A percentile compares a stretch with the other conserved stretches of the same genome.
These are phyloP conservation scores for Agriopis marginaria DNA, from an alignment of 2,888 invertebrate species.

Conservation along the genomic window DNA sequence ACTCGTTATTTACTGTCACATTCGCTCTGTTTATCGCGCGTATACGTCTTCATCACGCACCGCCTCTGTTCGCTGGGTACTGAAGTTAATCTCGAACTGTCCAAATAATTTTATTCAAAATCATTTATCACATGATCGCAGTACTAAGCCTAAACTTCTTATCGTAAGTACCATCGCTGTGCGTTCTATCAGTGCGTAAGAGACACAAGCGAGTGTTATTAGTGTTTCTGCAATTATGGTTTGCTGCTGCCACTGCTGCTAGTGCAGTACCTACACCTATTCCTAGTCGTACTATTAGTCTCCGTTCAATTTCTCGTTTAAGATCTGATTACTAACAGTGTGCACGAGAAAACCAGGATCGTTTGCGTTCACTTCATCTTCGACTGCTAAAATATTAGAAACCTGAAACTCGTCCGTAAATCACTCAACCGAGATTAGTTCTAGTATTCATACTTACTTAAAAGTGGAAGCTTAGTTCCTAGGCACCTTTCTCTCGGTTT, in stretches of 20 bases:
- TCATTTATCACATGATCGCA: slow-evolving; percentile 50
- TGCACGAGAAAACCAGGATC: slow-evolving; percentile 38
- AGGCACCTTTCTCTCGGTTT: slow-evolving; percentile 44
- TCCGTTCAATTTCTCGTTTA: slow-evolving; percentile 40
- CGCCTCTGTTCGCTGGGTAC: slow-evolving; percentile 27
- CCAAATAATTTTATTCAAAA: slow-evolving; percentile 55
- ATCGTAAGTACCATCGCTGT: slow-evolving; percentile 34
- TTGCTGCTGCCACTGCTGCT: slow-evolving; percentile 28
- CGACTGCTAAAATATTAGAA: slow-evolving; percentile 30
- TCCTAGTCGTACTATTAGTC: slow-evolving; percentile 19
- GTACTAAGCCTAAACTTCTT: slow-evolving; percentile 30
- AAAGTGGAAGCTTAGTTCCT: slow-evolving; percentile 40
- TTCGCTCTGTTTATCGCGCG: slow-evolving; percentile 55
- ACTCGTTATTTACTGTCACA: slow-evolving; percentile 65
- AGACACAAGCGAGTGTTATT: slow-evolving; percentile 14
- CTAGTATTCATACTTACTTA: slow-evolving; percentile 31
- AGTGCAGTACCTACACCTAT: slow-evolving; percentile 24
- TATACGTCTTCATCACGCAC: slow-evolving; percentile 62
- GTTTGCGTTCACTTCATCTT: slow-evolving; percentile 24
- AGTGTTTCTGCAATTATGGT: slow-evolving; percentile 42
- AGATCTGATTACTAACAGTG: slow-evolving; percentile 46
- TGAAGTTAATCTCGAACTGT: slow-evolving; percentile 51
- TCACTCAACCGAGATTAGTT: slow-evolving; percentile 29
- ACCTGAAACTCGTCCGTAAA: slow-evolving; percentile 35
- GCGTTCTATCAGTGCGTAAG: slow-evolving; percentile 18